Percentiles rank a stretch among this genome's conserved stretches.
phyloP scores from a whole-genome alignment of 2,797 vertebrate species.

The Gallinago stenura region DNA sequence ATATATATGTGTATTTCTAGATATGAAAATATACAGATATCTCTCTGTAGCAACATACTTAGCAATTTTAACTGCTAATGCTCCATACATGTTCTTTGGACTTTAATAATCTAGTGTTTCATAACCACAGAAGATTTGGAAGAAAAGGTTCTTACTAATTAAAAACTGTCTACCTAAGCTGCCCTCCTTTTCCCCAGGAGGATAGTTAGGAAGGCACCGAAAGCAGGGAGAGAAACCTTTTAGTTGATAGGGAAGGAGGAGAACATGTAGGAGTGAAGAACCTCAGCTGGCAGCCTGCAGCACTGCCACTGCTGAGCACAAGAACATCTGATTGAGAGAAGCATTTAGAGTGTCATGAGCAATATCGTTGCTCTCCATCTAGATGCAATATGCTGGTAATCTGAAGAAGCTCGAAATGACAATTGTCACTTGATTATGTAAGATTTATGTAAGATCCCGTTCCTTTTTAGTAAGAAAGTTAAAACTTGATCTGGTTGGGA shows the following conservation, averaged over 20 bases:
- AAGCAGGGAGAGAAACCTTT: background rate
- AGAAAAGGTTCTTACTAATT: background rate
- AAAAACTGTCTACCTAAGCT: background rate
- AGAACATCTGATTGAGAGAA: background rate
- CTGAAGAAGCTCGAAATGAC: background rate
- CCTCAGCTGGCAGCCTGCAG: background rate
- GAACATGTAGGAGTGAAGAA: background rate
- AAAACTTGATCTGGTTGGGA: background rate
- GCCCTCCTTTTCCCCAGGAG: background rate
- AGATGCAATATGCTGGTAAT: background rate
- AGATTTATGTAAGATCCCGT: background rate
- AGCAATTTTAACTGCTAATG: background rate
- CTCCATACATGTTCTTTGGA: background rate
- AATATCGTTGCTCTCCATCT: background rate
- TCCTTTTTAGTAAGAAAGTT: background rate
- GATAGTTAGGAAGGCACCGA: background rate
- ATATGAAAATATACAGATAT: background rate
- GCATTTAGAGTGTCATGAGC: background rate
- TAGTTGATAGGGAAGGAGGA: background rate
- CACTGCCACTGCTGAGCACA: background rate
- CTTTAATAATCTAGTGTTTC: background rate
- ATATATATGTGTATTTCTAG: background rate
- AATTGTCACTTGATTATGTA: background rate
- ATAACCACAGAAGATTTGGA: background rate
- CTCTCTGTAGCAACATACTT: background rate